phyloP scores from a whole-genome alignment of 1,140 invertebrate species.

The Zophobas atratus region DNA sequence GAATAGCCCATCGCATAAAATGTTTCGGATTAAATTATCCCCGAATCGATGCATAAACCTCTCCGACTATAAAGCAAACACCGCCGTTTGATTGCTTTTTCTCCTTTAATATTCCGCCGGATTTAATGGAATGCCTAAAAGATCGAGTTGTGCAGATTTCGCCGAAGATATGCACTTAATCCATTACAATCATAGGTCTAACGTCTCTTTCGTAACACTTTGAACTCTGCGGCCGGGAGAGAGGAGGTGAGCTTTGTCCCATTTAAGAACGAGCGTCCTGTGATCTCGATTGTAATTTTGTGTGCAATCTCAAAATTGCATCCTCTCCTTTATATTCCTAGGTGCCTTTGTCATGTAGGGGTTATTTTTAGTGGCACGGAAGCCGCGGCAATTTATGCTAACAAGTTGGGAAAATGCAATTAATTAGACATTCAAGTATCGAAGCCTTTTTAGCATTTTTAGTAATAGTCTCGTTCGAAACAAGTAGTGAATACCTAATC shows the following conservation, averaged over 20 bases:
- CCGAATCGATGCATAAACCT: constrained; percentile 43
- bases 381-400: constrained; percentile 56
- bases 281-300: constrained; percentile 6
- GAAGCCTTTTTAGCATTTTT: constrained; percentile 65
- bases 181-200: constrained; percentile 56
- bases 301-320: constrained; percentile 55
- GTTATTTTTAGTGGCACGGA: constrained; percentile 39
- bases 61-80: constrained; percentile 44
- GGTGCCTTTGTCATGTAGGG: background rate
- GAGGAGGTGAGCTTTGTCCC: constrained; percentile 55
- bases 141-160: constrained; percentile 24
- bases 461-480: constrained; percentile 60
- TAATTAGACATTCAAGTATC: constrained; percentile 66
- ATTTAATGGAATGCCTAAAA: constrained; percentile 48
- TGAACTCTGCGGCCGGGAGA: constrained; percentile 51
- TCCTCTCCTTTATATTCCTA: background rate
- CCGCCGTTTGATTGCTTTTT: constrained; percentile 47
- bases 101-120: constrained; percentile 43
- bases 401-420: constrained; percentile 60
- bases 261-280: constrained; percentile 21
- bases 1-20: constrained; percentile 39
- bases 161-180: constrained; percentile 56
- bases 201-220: constrained; percentile 42
- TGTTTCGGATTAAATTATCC: constrained; percentile 47
- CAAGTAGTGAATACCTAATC: constrained; percentile 65